phyloP scores from a whole-genome alignment of 1,140 invertebrate species.

The Lordiphosa collinella region DNA sequence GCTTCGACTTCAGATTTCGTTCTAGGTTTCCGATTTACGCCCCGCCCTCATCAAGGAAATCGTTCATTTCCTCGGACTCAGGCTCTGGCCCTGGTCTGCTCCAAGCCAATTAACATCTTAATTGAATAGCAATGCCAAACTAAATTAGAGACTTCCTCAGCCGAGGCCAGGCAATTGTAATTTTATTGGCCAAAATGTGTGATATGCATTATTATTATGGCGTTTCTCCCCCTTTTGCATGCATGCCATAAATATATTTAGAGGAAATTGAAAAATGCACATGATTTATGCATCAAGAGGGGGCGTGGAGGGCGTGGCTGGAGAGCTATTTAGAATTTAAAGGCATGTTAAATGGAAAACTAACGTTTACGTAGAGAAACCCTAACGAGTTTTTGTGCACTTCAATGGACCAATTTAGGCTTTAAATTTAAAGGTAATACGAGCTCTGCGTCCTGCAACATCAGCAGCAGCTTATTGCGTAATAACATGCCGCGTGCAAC shows the following conservation, averaged over 20 bases:
- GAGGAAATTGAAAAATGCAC: constrained; percentile 48
- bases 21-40: constrained; percentile 27
- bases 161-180: constrained; percentile 36
- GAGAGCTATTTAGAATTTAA: constrained; percentile 44
- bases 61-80: constrained; percentile 46
- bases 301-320: constrained; percentile 10
- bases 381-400: too few relatives aligned
- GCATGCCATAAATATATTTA: constrained; percentile 51
- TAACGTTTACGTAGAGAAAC: background rate
- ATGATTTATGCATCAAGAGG: constrained; percentile 34
- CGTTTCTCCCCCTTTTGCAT: constrained; percentile 27
- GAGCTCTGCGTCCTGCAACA: background rate
- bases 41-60: constrained; percentile 40
- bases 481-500: constrained; percentile 9
- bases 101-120: constrained; percentile 65
- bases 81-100: constrained; percentile 25
- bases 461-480: constrained; percentile 13
- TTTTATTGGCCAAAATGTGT: constrained; percentile 39
- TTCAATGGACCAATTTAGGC: background rate
- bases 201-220: constrained; percentile 47
- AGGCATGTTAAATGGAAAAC: constrained; percentile 5
- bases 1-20: constrained; percentile 12
- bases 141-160: constrained; percentile 19
- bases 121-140: constrained; percentile 56
- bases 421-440: background rate